Conservation (phyloP, 1,140 invertebrate genomes). For the Cydia pomonella region DNA sequence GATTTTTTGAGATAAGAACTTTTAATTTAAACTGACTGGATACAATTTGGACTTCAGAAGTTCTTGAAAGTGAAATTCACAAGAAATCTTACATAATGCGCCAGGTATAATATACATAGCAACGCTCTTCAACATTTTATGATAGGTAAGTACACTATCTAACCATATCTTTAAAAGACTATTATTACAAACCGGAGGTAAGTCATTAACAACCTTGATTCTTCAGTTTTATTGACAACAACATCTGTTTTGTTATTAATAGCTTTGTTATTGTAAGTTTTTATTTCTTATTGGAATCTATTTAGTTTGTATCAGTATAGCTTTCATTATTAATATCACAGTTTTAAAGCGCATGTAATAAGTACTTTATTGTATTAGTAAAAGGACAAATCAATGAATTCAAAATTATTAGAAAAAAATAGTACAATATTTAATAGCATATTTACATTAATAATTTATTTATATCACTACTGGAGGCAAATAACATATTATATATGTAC, state of each 20-base stretch:
- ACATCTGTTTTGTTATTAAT: conserved; percentile 21
- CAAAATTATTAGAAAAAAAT: too few relatives aligned
- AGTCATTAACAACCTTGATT: conserved; percentile 21
- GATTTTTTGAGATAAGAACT: conserved; percentile 19
- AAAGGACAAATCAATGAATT: too few relatives aligned
- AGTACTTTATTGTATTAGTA: too few relatives aligned
- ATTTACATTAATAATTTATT: too few relatives aligned
- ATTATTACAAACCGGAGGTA: conserved; percentile 25
- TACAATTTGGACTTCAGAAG: background rate
- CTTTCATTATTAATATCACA: background rate
- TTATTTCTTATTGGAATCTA: conserved; percentile 13
- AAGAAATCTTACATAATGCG: conserved; percentile 46
- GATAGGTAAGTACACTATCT: conserved; percentile 49
- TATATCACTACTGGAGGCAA: too few relatives aligned
- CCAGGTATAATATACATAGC: conserved; percentile 39
- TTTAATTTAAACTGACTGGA: conserved; percentile 5
- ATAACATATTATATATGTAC: too few relatives aligned
- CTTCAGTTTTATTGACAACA: background rate
- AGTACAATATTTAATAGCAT: too few relatives aligned
- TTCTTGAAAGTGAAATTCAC: background rate
- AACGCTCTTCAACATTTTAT: conserved; percentile 46
- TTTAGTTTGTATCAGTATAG: background rate
- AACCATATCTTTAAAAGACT: background rate
- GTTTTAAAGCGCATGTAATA: too few relatives aligned
- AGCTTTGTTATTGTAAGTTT: background rate